phyloP scores from a whole-genome alignment of 2,797 vertebrate genomes.

The Alcedo quadribrachys region DNA sequence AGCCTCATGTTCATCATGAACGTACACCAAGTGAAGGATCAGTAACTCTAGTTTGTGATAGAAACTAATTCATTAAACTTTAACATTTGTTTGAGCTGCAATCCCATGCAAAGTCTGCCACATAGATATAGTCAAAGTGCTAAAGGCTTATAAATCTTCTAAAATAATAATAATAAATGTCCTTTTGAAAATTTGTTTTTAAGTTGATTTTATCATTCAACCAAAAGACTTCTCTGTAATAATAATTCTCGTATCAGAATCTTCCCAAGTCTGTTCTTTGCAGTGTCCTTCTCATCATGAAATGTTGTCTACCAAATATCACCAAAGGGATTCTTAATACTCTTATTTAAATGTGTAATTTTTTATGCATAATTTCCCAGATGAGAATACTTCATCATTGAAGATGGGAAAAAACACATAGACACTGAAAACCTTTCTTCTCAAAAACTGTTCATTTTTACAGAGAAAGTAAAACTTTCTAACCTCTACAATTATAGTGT shows the following conservation, averaged over 20 bases:
- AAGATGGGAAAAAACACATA: not conserved
- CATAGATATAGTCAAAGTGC: accelerated
- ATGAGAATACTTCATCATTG: not conserved
- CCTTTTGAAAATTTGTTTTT: not conserved
- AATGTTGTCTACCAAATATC: not conserved
- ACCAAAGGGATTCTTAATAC: not conserved
- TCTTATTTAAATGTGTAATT: not conserved
- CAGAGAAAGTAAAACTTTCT: not conserved
- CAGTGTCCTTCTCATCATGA: not conserved
- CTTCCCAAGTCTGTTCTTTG: not conserved
- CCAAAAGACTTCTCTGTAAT: not conserved
- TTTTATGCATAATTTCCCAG: not conserved
- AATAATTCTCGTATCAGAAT: not conserved
- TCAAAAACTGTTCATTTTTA: not conserved
- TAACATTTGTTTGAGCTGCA: not conserved
- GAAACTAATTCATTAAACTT: not conserved
- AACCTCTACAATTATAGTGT: not conserved
- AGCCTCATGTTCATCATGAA: accelerated
- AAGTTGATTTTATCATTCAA: not conserved
- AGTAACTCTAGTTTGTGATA: not conserved
- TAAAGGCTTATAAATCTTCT: not conserved
- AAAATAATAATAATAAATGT: not conserved
- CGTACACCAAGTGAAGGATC: not conserved
- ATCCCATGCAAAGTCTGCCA: not conserved
- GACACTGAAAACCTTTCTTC: not conserved